A percentile compares a stretch with the other conserved stretches of the same genome.
These are phyloP conservation scores for Aurelia aurita complex sp. Pacific DNA, from an alignment of 30 jellyfish, hydroid and myxozoan genomes.

Conservation along the genomic window DNA sequence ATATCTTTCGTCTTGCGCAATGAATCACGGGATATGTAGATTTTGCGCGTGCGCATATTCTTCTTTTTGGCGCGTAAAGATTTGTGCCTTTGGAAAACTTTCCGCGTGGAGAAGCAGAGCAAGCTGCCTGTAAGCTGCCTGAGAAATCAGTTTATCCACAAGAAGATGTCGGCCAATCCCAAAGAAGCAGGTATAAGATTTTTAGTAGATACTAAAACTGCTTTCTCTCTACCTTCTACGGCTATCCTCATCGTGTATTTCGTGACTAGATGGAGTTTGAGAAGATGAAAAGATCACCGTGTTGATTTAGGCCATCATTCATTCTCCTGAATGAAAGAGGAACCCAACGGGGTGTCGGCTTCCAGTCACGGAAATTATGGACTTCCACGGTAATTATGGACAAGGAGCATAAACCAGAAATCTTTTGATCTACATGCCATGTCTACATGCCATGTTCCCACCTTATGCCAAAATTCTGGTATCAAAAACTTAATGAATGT, in stretches of 20 bases:
- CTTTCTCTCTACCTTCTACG: not conserved
- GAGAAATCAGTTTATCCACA: not conserved
- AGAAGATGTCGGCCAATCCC: constrained; percentile 53
- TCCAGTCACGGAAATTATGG: too few species aligned
- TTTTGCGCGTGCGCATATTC: constrained; percentile 67
- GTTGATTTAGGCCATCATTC: not conserved
- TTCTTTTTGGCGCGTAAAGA: constrained; percentile 73
- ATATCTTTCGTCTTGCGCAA: not conserved
- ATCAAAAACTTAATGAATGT: too few species aligned
- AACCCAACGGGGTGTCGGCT: not conserved
- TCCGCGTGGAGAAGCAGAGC: constrained; percentile 24
- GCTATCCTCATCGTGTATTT: not conserved
- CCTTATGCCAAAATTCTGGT: too few species aligned
- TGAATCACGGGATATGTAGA: constrained; percentile 42
- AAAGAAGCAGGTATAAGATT: constrained; percentile 54
- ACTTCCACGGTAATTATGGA: too few species aligned
- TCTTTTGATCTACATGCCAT: too few species aligned
- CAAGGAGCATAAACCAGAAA: too few species aligned
- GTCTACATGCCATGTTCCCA: too few species aligned
- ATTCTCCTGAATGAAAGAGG: not conserved
- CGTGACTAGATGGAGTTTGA: too few species aligned
- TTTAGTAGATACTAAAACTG: too few species aligned
- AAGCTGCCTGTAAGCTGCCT: not conserved
- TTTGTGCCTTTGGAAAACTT: constrained; percentile 4
- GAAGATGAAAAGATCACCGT: too few species aligned